Evolutionary conservation across 2,113 vertebrate species (phyloP), one percentile per base, ranked within the genome.

Genomic region (Meles meles): DNA sequence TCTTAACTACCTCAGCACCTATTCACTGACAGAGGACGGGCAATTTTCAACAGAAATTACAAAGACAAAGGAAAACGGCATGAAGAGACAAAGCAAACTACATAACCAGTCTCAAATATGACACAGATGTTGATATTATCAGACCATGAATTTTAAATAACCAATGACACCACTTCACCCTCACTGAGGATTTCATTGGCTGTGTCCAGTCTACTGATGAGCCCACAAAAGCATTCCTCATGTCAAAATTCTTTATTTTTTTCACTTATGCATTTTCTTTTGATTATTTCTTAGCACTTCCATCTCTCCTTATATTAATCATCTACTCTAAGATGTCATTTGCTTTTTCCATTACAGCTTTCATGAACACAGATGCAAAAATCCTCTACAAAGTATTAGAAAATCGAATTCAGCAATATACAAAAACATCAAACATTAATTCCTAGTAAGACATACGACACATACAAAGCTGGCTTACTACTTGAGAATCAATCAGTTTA

Each of bases 401-500:
- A 71, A 92, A 79, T 25, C 25, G 12, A 88, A 71, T 71, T 72
- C 23, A 77, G 13, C 23, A 65, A 7, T 59, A 11, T 23, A 67
- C 10, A 67, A 82, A 79, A 76, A 6, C n/a, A 65, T 82, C 63
- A 80, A 80, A 34, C 20, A 88, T 12, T 6, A 89, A 31, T 63
- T 39, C 23, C 47, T 42, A n/a, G 14, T 47, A 55, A 89, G n/a
- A 74, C 76, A 87, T 34, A 44, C 5, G 4, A 37, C 17, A 47
- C 0, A 39, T 23, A 88, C 7, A 57, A 71, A 6, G 0, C 11
- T 59, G 15, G 2, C 12, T n/a, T 81, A 61, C 23, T 27, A 61
- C 82, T 96, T 94, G 31, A 92, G 90, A 89, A 88, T 65, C n/a
- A 65, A 25, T 47, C 61, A 87, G 34, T 83, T 39, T n/a, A 87